Evolutionary conservation across 2,888 invertebrate genomes (phyloP).

Genomic region (Agrochola macilenta): DNA sequence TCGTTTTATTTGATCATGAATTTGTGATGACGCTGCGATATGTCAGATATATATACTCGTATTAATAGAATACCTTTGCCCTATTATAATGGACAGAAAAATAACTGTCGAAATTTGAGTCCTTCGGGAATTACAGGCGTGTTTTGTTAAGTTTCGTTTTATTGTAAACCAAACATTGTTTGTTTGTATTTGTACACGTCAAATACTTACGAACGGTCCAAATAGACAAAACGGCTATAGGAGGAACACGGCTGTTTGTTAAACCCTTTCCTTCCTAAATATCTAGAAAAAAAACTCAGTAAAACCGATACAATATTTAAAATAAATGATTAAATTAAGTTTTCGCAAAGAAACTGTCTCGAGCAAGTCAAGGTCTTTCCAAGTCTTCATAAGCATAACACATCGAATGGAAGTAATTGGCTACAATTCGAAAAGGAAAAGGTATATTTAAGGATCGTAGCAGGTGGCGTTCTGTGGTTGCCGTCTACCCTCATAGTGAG

Average conservation of each 20-base stretch:
- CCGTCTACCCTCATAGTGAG: background rate
- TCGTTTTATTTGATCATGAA: background rate
- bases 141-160: background rate
- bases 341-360: background rate
- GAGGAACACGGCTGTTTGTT: background rate
- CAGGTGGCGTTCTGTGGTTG: too few relatives aligned
- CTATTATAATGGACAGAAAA: too few relatives aligned
- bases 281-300: background rate
- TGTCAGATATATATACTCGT: background rate
- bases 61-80: background rate
- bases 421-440: background rate
- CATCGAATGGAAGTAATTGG: background rate
- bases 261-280: background rate
- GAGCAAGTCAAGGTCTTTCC: background rate
- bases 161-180: too few relatives aligned
- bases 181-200: background rate
- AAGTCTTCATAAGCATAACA: background rate
- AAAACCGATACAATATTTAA: background rate
- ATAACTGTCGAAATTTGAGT: background rate
- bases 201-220: background rate
- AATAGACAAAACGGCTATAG: background rate
- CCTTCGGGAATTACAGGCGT: too few relatives aligned
- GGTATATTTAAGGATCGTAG: too few relatives aligned
- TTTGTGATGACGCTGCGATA: background rate
- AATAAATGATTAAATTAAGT: conserved; percentile 2